Evolutionary conservation across 2,797 vertebrate genomes (phyloP).

Genomic region (Hylomyscus alleni): DNA sequence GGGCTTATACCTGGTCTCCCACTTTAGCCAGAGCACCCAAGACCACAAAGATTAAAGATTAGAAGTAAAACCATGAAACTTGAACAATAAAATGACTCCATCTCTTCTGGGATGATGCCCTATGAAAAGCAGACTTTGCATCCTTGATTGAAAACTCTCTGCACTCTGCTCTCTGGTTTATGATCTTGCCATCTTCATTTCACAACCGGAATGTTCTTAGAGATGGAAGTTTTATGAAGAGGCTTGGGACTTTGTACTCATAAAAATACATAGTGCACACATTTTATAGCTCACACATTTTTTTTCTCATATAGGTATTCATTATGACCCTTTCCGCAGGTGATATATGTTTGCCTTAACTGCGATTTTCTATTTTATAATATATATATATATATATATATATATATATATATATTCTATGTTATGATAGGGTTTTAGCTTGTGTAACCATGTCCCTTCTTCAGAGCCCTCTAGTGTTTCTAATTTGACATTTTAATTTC

Average conservation of each 20-base stretch:
- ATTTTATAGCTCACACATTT: not conserved
- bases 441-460: not conserved
- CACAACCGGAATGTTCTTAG: constrained; percentile 14
- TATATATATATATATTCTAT: not conserved
- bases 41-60: not conserved
- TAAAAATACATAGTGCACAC: constrained; percentile 16
- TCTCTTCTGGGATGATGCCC: not conserved
- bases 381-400: not conserved
- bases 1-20: not conserved
- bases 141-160: constrained; percentile 16
- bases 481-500: constrained; percentile 31
- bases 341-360: not conserved
- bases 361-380: not conserved
- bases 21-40: not conserved
- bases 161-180: not conserved
- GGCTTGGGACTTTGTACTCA: constrained; percentile 43
- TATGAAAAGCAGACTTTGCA: not conserved
- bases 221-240: not conserved
- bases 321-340: constrained; percentile 1
- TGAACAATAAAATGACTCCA: not conserved
- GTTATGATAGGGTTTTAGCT: not conserved
- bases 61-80: not conserved
- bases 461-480: not conserved
- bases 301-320: not conserved
- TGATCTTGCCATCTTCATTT: not conserved